phyloP scores from a whole-genome alignment of 2,797 vertebrate genomes.

The Cossypha dichroa region DNA sequence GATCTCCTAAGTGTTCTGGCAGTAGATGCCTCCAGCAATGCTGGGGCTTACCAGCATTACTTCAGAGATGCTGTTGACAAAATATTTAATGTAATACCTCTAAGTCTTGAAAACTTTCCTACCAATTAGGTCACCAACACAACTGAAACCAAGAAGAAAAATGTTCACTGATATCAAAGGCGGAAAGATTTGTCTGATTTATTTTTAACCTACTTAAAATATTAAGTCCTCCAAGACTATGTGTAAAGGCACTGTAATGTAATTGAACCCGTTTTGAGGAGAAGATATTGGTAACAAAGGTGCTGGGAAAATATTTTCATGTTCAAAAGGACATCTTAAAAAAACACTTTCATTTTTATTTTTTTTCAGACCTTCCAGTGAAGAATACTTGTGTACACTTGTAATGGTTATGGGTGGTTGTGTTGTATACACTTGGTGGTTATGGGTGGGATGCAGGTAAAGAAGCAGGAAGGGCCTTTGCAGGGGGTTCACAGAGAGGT shows the following conservation, averaged over 20 bases:
- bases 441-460: too few relatives aligned
- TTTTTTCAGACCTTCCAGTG: background rate
- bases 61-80: background rate
- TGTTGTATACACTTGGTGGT: too few relatives aligned
- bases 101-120: background rate
- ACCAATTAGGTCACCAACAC: background rate
- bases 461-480: too few relatives aligned
- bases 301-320: background rate
- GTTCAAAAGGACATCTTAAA: background rate
- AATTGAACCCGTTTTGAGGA: background rate
- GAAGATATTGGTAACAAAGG: background rate
- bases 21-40: background rate
- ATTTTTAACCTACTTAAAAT: constrained; percentile 9
- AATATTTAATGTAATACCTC: background rate
- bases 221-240: background rate
- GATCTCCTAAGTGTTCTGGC: background rate
- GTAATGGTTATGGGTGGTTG: too few relatives aligned
- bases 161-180: background rate
- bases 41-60: background rate
- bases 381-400: background rate
- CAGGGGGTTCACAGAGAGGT: too few relatives aligned
- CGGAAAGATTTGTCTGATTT: background rate
- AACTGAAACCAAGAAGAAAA: background rate
- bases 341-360: background rate
- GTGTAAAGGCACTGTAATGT: background rate